Evolutionary conservation across 2,888 invertebrate genomes (phyloP), one percentile per base, ranked within the genome.

Genomic region (Imbricaverruca yamaguchii): DNA sequence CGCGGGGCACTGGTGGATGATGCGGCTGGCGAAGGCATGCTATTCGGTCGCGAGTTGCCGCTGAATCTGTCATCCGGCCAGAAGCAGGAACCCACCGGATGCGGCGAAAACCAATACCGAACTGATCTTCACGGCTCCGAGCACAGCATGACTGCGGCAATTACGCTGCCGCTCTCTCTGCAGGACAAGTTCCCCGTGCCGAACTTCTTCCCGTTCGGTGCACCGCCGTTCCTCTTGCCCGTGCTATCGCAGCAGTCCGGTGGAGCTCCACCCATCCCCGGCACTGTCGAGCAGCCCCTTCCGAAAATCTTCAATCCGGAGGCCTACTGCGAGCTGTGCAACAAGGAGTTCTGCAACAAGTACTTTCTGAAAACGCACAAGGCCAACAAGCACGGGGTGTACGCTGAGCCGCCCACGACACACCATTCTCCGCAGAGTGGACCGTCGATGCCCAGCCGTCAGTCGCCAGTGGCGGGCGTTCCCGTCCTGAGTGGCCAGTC

Each of bases 291-390:
- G 23, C 21, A 79, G 23, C 21, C 79, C 7, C 57, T 23, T 53
- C 23, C 57, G 23, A 79, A 79, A 65, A 84, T 84, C 61, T 84
- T 84, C 81, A 85, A 87, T 83, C 86, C 86, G 25, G 88, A 88
- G 82, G 87, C 88, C 39, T 88, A 91, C 85, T 93, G 93, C 87
- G 92, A 92, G 85, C 88, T 93, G 83, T 93, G 93, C 86, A 90
- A 91, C 82, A 92, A 92, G 86, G 91, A 92, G 81, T 93, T 93
- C 86, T 90, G 91, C 83, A 93, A 91, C 86, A 91, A 92, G 83
- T 91, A 92, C 82, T 92, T 92, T 84, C 89, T 93, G 83, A 90
- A 79, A 25, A 79, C 79, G 10, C 79, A 79, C 79, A 79, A 79
- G 25, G 79, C 79, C 23, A 79, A 79, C 57, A 79, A 79, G 25